Evolutionary conservation across 2,888 invertebrate species (phyloP).

Genomic region (Pammene aurita): DNA sequence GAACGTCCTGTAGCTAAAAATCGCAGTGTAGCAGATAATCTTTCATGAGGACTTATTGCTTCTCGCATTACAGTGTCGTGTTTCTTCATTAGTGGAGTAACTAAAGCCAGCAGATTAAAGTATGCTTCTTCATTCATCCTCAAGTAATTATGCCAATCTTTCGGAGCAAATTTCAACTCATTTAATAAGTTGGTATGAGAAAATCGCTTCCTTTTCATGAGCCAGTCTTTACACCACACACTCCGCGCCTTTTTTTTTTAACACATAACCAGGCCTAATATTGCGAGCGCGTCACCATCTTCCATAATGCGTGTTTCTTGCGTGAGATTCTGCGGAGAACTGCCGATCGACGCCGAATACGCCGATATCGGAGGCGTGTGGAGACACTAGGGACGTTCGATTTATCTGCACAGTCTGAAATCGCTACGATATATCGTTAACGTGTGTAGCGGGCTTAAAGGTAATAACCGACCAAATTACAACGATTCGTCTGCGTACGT

Average conservation of each 20-base stretch:
- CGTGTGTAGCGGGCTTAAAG: not conserved
- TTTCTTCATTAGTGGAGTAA: constrained; percentile 19
- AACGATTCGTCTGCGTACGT: too few species aligned
- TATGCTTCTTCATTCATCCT: constrained; percentile 17
- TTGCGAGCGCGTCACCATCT: constrained; percentile 34
- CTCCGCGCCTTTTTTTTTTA: constrained; percentile 14
- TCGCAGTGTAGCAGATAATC: constrained; percentile 35
- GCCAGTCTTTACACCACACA: not conserved
- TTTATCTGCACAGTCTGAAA: constrained; percentile 42
- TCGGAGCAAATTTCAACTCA: not conserved
- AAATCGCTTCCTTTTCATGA: not conserved
- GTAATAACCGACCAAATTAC: too few species aligned
- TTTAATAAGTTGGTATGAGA: not conserved
- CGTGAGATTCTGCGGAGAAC: constrained; percentile 42
- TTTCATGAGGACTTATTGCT: constrained; percentile 34
- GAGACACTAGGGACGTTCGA: constrained; percentile 43
- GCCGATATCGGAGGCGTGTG: constrained; percentile 43
- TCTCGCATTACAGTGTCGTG: constrained; percentile 21
- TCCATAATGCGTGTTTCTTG: constrained; percentile 35
- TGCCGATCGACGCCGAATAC: constrained; percentile 43
- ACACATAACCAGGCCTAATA: constrained; percentile 39
- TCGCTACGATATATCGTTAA: constrained; percentile 42
- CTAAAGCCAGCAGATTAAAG: not conserved
- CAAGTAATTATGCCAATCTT: not conserved
- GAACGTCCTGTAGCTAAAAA: constrained; percentile 28